Conservation (phyloP, 2,113 vertebrate species). For the Lepus europaeus region DNA sequence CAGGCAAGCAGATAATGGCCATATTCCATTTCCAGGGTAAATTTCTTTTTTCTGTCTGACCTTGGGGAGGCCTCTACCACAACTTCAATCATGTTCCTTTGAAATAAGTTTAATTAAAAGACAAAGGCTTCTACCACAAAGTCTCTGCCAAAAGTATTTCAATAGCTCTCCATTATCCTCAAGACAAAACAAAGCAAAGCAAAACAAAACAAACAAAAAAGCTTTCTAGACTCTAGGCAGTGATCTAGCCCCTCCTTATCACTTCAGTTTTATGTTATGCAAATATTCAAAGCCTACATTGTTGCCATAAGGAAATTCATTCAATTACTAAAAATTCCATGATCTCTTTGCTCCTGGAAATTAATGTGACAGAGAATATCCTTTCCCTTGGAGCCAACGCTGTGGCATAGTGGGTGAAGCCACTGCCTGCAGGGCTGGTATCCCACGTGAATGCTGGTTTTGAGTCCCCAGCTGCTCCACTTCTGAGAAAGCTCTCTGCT, state of each 20-base stretch:
- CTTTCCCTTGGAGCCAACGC: neutral
- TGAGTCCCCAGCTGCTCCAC: too few relatives aligned
- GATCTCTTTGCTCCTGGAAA: neutral
- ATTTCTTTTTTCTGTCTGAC: too few relatives aligned
- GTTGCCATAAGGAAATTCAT: neutral
- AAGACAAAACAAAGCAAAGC: neutral
- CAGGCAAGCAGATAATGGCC: too few relatives aligned
- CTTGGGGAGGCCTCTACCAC: too few relatives aligned
- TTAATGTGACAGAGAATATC: neutral
- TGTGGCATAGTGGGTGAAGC: too few relatives aligned
- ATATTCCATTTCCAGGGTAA: too few relatives aligned
- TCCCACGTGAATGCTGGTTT: too few relatives aligned
- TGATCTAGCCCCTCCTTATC: neutral
- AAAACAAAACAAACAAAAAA: neutral
- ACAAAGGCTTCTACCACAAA: too few relatives aligned
- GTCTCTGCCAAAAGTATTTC: slow-evolving; percentile 30
- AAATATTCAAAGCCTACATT: neutral
- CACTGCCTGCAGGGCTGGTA: too few relatives aligned
- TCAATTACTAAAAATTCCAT: neutral
- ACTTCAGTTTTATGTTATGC: neutral
- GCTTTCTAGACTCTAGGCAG: neutral
- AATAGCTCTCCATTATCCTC: neutral
- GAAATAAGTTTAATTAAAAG: too few relatives aligned
- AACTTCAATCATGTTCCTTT: too few relatives aligned
- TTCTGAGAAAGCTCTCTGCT: too few relatives aligned